Evolutionary conservation across 2,113 vertebrate species (phyloP).

Genomic region (Propithecus coquereli): DNA sequence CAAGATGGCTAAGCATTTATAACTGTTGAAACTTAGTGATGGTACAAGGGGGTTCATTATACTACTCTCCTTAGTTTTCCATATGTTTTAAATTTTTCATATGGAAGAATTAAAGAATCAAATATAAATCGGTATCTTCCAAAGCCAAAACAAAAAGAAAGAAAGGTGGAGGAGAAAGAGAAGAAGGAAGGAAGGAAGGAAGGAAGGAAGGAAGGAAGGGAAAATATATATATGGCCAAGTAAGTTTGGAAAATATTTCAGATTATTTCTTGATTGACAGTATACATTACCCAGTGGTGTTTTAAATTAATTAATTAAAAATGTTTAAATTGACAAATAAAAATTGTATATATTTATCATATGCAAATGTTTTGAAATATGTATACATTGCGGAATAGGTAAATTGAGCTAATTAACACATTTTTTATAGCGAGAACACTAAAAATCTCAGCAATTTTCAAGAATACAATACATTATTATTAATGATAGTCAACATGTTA

Average conservation of each 20-base stretch:
- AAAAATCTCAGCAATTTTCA: not conserved
- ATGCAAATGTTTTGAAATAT: not conserved
- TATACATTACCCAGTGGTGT: not conserved
- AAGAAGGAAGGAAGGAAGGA: not conserved
- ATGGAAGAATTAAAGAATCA: not conserved
- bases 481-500: not conserved
- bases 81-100: not conserved
- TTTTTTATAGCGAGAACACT: not conserved
- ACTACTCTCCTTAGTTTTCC: not conserved
- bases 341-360: not conserved
- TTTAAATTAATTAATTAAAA: not conserved
- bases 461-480: not conserved
- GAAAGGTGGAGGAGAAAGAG: not conserved
- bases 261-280: not conserved
- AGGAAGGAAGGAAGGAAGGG: not conserved
- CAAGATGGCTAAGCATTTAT: not conserved
- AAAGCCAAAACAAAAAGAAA: slow-evolving; percentile 22
- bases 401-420: not conserved
- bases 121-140: not conserved
- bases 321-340: not conserved
- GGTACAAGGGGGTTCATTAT: not conserved
- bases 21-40: not conserved
- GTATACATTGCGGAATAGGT: not conserved
- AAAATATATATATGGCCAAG: not conserved
- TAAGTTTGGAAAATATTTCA: not conserved